A percentile compares a stretch with the other conserved stretches of the same genome.
These are phyloP conservation scores for Aethina tumida DNA, from an alignment of 1,140 invertebrate genomes.

Conservation along the genomic window DNA sequence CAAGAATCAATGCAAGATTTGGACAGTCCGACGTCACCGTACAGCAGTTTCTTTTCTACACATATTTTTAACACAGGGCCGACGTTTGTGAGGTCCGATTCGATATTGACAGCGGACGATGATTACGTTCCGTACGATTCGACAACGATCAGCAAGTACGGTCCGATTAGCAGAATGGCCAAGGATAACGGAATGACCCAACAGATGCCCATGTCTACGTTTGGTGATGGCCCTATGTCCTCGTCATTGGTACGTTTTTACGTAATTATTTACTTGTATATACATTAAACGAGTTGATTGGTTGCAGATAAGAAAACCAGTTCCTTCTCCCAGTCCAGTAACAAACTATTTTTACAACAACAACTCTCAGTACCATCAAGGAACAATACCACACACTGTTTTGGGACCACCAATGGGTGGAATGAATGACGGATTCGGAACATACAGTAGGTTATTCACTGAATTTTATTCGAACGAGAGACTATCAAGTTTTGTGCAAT, in stretches of 20 bases:
- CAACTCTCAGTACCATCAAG: constrained; percentile 21
- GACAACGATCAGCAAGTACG: constrained; percentile 62
- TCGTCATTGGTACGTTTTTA: constrained; percentile 30
- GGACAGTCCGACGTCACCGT: constrained; percentile 34
- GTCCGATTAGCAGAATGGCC: constrained; percentile 65
- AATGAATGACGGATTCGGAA: constrained; percentile 16
- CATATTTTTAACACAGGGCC: constrained; percentile 29
- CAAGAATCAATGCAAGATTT: constrained; percentile 39
- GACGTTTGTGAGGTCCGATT: constrained; percentile 52
- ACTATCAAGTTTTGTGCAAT: no score
- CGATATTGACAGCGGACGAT: constrained; percentile 58
- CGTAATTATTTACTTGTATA: background rate
- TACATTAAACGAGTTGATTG: constrained; percentile 7
- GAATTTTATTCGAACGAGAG: background rate
- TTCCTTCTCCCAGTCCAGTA: constrained; percentile 44
- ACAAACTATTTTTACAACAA: constrained; percentile 43
- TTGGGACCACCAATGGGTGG: constrained; percentile 15
- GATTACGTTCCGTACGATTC: constrained; percentile 67
- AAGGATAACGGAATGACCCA: constrained; percentile 35
- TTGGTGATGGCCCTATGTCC: constrained; percentile 30
- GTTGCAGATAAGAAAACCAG: constrained; percentile 35
- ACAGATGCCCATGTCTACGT: constrained; percentile 22
- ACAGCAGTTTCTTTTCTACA: constrained; percentile 22
- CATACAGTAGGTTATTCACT: constrained; percentile 12
- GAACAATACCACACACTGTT: constrained; percentile 15